Base-by-base conservation (phyloP, 2,797 vertebrate genomes). In the Synanceia verrucosa region DNA sequence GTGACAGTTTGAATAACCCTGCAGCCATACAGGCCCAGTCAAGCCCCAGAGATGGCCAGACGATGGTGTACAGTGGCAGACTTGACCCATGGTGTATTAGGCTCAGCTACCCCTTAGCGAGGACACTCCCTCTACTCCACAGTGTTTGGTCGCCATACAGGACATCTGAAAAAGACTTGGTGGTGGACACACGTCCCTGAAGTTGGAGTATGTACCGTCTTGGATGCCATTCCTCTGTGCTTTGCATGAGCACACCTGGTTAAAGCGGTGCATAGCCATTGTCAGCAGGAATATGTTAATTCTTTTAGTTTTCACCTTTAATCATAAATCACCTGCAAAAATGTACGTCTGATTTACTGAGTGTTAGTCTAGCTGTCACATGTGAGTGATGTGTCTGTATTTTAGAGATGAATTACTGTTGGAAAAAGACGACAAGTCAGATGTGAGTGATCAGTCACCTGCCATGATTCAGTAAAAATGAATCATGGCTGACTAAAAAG, bases 1-100 rank as follows among this genome's bases (percentile, higher is more conserved):
- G 13, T 50, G 46, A 68, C 28, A 33, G 79, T 63, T 63, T 65
- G 39, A 47, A 56, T 47, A 65, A 73, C 57, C 60, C 56, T 41
- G 19, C 51, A 73, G 33, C 44, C 39, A 64, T 18, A 60, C 64
- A 34, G 56, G 44, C 19, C 34, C 24, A 29, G 28, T 24, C 19
- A 28, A 51, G 2, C 18, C 12, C 21, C 19, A 31, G n/a, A 65
- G 19, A 24, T 31, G 26, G 18, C 48, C 59, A 55, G 28, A n/a
- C 53, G 37, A 63, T 48, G 51, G n/a, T 11, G 8, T 29, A 31
- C 16, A 18, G 2, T 65, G 70, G 56, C 63, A 78, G 59, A n/a
- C 8, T 33, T 65, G 39, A 63, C 33, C 51, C 19, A n/a, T n/a
- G n/a, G n/a, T n/a, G n/a, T n/a, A n/a, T n/a, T n/a, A n/a, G n/a